Percentiles rank a stretch among this genome's conserved stretches.
Conservation (phyloP, 2,888 invertebrate genomes). For the Drosophila phalerata region DNA sequence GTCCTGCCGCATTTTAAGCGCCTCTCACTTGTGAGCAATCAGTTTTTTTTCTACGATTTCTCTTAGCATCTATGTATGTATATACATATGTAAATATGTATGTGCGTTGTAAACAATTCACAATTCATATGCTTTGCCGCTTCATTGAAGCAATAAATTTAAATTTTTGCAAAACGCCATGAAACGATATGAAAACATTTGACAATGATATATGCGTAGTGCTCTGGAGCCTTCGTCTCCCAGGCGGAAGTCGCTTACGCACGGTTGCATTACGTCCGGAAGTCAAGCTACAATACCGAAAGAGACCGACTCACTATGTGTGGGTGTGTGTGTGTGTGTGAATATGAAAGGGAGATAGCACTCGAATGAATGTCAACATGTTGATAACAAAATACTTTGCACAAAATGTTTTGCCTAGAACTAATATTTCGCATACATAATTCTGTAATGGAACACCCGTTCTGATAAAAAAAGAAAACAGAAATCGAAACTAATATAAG, state of each 20-base stretch:
- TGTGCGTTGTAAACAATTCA: slow-evolving; percentile 50
- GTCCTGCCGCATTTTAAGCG: slow-evolving; percentile 8
- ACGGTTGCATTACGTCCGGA: slow-evolving; percentile 76
- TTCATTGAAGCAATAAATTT: slow-evolving; percentile 78
- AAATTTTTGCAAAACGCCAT: slow-evolving; percentile 57
- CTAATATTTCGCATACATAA: slow-evolving; percentile 25
- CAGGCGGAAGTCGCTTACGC: slow-evolving; percentile 75
- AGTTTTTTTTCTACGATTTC: not conserved
- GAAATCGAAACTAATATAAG: no score
- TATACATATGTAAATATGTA: slow-evolving; percentile 3
- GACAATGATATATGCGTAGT: slow-evolving; percentile 70
- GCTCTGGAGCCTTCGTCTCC: slow-evolving; percentile 46
- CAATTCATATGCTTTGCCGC: slow-evolving; percentile 58
- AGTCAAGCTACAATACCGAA: slow-evolving; percentile 47
- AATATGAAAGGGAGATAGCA: slow-evolving; percentile 4
- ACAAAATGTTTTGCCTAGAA: slow-evolving; percentile 52
- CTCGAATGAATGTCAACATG: slow-evolving; percentile 74
- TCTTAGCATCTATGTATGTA: not conserved
- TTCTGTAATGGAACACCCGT: slow-evolving; percentile 21
- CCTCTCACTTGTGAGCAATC: slow-evolving; percentile 20
- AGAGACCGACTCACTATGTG: not conserved
- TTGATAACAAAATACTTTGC: slow-evolving; percentile 72
- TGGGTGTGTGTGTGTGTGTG: slow-evolving; percentile 1
- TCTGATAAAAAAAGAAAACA: no score
- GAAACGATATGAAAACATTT: slow-evolving; percentile 62